Evolutionary conservation across 2,888 invertebrate species (phyloP), one percentile per base, ranked within the genome.

Genomic region (Synanthedon formicaeformis): DNA sequence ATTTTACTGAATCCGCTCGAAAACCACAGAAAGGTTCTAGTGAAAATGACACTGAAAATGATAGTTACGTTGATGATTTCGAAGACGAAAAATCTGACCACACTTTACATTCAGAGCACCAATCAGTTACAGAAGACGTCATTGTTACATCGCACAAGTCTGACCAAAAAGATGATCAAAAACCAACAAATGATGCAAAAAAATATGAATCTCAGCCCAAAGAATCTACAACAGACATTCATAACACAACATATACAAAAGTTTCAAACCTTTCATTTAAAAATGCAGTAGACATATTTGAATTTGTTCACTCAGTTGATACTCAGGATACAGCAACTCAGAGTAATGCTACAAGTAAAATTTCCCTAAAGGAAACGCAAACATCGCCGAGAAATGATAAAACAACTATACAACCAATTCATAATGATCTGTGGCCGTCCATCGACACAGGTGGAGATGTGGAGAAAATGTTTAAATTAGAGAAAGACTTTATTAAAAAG

Each of bases 41-140:
- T 56, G 62, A 67, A 40, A 63, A 65, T 41, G 65, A 60, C 50
- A 59, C 59, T 23, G 68, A 64, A 45, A 74, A 70, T 58, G 73
- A 78, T 50, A 86, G 79, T 54, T 88, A 88, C 58, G 78, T 61
- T 51, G 88, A 88, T 61, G 88, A 88, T 63, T 88, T 88, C 61
- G 88, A 88, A 62, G 82, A 80, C 51, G 81, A 81, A n/a, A 80
- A 78, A 58, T 74, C 81, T 3, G 73, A 75, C 45, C n/a, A 45
- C 13, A 13, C 41, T 13, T n/a, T 45, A 13, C 13, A 45, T 45
- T 45, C 12, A 5, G 45, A 45, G 8, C n/a, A 14, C 14, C 45
- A 45, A 8, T 45, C 45, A 12, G 13, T n/a, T 40, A 14, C 12
- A 13, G 40, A 12, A 16, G n/a, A 50, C 4, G 34, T 8, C 14